Evolutionary conservation across 2,888 invertebrate genomes (phyloP).

Genomic region (Sesamia inferens): DNA sequence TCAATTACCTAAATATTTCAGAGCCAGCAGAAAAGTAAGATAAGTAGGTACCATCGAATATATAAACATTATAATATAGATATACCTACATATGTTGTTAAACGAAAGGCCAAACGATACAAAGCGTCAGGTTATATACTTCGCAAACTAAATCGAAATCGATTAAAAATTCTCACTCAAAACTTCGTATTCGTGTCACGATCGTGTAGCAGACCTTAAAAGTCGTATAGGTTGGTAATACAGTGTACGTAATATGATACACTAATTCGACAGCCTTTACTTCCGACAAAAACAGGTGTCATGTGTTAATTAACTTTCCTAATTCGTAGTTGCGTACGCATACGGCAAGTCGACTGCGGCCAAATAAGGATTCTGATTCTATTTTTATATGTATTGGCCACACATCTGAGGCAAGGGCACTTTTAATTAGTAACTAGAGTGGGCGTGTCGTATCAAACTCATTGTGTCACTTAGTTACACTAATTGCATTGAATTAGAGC

Average conservation of each 20-base stretch:
- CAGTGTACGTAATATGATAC: constrained; percentile 31
- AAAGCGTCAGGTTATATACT: constrained; percentile 14
- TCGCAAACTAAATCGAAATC: not conserved
- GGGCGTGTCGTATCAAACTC: constrained; percentile 18
- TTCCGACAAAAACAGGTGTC: constrained; percentile 60
- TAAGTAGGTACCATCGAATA: not conserved
- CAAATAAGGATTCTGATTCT: constrained; percentile 46
- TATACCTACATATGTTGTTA: too few species aligned
- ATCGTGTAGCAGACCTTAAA: constrained; percentile 33
- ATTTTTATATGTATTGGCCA: constrained; percentile 34
- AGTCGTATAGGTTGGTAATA: constrained; percentile 26
- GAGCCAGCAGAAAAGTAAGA: not conserved
- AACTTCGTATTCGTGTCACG: constrained; percentile 39
- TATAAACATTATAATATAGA: not conserved
- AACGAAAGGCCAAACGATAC: constrained; percentile 7
- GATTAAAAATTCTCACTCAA: not conserved
- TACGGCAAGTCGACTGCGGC: constrained; percentile 17
- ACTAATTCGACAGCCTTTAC: constrained; percentile 49
- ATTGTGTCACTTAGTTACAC: too few species aligned
- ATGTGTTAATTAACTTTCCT: constrained; percentile 46
- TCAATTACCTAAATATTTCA: not conserved
- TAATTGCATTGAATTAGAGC: not conserved
- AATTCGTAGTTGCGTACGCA: constrained; percentile 40
- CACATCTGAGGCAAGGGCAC: constrained; percentile 44
- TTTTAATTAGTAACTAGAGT: constrained; percentile 35